These are phyloP conservation scores for Quadroppia sp. DNA, from an alignment of 2,888 invertebrate genomes.

Conservation along the genomic window DNA sequence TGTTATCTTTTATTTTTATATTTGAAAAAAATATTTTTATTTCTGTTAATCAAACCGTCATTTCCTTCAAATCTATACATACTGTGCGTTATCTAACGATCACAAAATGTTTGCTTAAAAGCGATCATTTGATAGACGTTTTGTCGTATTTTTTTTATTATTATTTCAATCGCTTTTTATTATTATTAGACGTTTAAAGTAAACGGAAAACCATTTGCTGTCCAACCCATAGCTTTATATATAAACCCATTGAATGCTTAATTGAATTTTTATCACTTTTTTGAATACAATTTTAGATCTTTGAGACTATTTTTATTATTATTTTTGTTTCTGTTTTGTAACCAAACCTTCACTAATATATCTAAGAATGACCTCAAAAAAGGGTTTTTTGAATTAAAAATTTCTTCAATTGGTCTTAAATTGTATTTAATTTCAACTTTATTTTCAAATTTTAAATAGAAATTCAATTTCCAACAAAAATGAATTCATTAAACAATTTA, in stretches of 20 bases:
- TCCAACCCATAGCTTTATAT: no score
- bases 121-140: not conserved
- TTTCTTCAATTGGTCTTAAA: no score
- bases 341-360: constrained; percentile 10
- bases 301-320: no score
- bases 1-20: not conserved
- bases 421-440: not conserved
- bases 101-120: not conserved
- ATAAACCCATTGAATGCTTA: no score
- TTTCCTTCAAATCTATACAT: constrained; percentile 5
- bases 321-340: no score
- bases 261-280: no score
- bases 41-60: not conserved
- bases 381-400: no score
- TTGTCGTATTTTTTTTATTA: not conserved
- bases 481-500: not conserved
- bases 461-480: not conserved
- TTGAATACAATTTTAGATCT: no score
- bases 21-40: not conserved
- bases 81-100: not conserved
- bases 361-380: constrained; percentile 13
- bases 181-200: no score
- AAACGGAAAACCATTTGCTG: no score
- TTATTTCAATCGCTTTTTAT: not conserved
- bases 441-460: not conserved